These are phyloP conservation scores for Lanistes nyassanus DNA, from an alignment of 1,140 invertebrate species.

Conservation along the genomic window DNA sequence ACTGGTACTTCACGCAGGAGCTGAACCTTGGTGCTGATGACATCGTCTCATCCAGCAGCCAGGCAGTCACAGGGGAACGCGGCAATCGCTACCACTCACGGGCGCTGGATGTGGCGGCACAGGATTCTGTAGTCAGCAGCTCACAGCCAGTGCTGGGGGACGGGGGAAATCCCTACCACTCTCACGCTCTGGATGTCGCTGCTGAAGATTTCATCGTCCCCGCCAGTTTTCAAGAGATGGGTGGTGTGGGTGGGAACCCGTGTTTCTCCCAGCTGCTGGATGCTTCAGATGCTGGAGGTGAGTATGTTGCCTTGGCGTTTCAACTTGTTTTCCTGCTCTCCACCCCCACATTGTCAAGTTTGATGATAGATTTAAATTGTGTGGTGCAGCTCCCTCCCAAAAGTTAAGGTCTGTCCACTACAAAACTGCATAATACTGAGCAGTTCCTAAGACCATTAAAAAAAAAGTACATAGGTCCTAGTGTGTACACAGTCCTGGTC, in stretches of 20 bases:
- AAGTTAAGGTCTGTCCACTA: no score
- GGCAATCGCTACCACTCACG: constrained; percentile 24
- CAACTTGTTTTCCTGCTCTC: no score
- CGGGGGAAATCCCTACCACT: constrained; percentile 20
- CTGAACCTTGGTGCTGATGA: constrained; percentile 24
- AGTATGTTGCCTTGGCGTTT: no score
- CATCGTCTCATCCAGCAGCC: background rate
- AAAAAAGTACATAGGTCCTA: no score
- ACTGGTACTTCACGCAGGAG: constrained; percentile 17
- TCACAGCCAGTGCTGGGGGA: constrained; percentile 15
- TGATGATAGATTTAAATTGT: no score
- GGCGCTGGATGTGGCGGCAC: constrained; percentile 19
- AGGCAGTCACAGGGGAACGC: constrained; percentile 12
- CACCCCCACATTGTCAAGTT: no score
- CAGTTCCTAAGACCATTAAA: no score
- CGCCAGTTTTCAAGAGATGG: background rate
- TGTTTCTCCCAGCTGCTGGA: constrained; percentile 16
- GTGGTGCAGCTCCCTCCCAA: background rate
- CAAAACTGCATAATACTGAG: no score
- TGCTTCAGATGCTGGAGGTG: background rate
- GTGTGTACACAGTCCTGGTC: no score
- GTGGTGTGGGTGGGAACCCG: background rate
- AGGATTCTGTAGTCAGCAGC: constrained; percentile 4
- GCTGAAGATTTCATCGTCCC: constrained; percentile 13
- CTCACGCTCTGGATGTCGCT: constrained; percentile 25